A percentile compares a stretch with the other conserved stretches of the same genome.
Conservation (phyloP, 2,113 vertebrate species). For the Martes martes region DNA sequence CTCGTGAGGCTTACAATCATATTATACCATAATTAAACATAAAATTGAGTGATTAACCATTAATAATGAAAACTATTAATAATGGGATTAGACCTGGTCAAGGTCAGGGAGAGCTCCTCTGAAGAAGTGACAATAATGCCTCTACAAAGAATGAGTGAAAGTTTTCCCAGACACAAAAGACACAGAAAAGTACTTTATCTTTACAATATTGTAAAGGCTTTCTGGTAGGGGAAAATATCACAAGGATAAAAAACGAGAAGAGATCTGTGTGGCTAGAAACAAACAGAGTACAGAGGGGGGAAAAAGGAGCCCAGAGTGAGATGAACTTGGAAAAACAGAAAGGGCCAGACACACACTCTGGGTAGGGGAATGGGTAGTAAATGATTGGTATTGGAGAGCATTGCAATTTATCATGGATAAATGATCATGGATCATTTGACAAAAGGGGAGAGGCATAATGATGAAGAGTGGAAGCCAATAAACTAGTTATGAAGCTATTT, state of each 20-base stretch:
- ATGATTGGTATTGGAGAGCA: not conserved
- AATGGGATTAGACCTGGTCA: not conserved
- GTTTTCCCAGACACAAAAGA: not conserved
- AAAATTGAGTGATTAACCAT: not conserved
- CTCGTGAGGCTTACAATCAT: not conserved
- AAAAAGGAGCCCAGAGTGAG: not conserved
- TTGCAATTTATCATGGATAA: not conserved
- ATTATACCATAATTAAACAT: not conserved
- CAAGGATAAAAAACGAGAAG: not conserved
- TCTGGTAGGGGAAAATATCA: not conserved
- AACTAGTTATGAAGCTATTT: not conserved
- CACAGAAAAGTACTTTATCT: not conserved
- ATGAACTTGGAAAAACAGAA: not conserved
- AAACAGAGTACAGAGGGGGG: not conserved
- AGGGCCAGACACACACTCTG: not conserved
- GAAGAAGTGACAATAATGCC: not conserved
- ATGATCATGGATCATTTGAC: not conserved
- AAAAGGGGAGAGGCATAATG: not conserved
- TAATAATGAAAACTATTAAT: not conserved
- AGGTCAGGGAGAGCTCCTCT: not conserved
- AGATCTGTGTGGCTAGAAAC: not conserved
- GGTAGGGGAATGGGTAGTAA: not conserved
- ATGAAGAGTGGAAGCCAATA: not conserved
- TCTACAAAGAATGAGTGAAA: not conserved
- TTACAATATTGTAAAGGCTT: not conserved